Base-by-base conservation (phyloP, 2,888 invertebrate genomes). In the Morinoia aosen region DNA sequence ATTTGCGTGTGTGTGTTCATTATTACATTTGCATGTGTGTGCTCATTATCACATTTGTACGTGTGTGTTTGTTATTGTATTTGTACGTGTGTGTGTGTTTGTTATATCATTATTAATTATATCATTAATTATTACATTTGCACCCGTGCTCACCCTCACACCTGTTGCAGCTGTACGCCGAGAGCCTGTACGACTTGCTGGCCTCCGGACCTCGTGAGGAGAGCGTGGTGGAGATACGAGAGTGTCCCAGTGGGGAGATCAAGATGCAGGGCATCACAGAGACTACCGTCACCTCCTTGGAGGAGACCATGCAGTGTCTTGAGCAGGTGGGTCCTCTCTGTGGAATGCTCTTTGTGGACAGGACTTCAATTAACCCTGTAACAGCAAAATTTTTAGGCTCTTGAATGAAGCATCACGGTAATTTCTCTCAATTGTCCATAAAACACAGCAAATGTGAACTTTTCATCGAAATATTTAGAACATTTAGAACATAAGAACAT, bases 171-270 rank as follows among this genome's bases (percentile, higher is more conserved):
- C 97, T 99, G 0, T 99, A 99, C 97, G 98, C 99, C 97, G 99
- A 99, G 97, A 98, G 98, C 96, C 97, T 99, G 0, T 98, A 98
- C 96, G 99, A 99, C 97, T 97, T 99, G 19, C 97, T 99, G 57
- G 97, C 98, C 0, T 98, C 98, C 96, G 97, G 96, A 19, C 97
- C 98, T 48, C 97, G 98, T 16, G 98, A 98, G 39, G 98, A 98
- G 97, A 98, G 98, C 97, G 97, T 98, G 88, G 98, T 99, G 2
- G 98, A 98, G 96, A 98, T 99, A 61, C 98, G 99, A 94, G 99
- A 99, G 97, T 99, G 99, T 97, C 97, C 97, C 0, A 97, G 97
- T 96, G 97, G 97, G 3, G 97, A 97, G 88, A 96, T 96, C 64
- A 96, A 97, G 97, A 97, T 97, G 58, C 97, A 97, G 61, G 97